These are phyloP conservation scores for Esox niger DNA, from an alignment of 2,113 vertebrate species.

Conservation along the genomic window DNA sequence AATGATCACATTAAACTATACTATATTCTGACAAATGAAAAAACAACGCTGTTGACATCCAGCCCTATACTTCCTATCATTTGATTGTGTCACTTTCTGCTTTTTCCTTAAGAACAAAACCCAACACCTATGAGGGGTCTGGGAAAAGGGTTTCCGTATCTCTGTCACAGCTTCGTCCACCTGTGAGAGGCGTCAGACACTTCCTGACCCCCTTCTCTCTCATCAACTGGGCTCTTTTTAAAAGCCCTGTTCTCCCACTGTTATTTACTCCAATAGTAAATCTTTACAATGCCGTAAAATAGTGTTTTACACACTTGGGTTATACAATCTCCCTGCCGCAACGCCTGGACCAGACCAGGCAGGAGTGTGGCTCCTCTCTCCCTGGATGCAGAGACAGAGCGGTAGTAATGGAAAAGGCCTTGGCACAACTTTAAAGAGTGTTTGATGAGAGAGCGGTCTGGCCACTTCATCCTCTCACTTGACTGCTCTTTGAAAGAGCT, in stretches of 20 bases:
- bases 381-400: constrained; percentile 45
- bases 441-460: constrained; percentile 40
- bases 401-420: constrained; percentile 44
- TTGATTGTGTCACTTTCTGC: background rate
- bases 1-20: no score
- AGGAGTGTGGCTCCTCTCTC: constrained; percentile 41
- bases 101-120: background rate
- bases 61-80: no score
- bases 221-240: constrained; percentile 73
- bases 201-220: constrained; percentile 60
- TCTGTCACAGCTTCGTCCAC: constrained; percentile 30
- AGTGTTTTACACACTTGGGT: constrained; percentile 74
- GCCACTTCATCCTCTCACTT: constrained; percentile 21
- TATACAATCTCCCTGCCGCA: constrained; percentile 62
- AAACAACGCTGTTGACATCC: no score
- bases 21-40: no score
- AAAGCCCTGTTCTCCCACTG: constrained; percentile 70
- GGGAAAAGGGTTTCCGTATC: background rate
- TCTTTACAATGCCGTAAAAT: constrained; percentile 79
- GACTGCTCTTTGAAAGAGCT: background rate
- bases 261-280: constrained; percentile 80
- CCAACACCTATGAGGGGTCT: background rate
- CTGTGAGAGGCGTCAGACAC: constrained; percentile 50
- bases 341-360: constrained; percentile 47
- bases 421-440: constrained; percentile 59